Base-by-base conservation (phyloP, 1,140 invertebrate genomes). In the Rhopalosiphum padi region DNA sequence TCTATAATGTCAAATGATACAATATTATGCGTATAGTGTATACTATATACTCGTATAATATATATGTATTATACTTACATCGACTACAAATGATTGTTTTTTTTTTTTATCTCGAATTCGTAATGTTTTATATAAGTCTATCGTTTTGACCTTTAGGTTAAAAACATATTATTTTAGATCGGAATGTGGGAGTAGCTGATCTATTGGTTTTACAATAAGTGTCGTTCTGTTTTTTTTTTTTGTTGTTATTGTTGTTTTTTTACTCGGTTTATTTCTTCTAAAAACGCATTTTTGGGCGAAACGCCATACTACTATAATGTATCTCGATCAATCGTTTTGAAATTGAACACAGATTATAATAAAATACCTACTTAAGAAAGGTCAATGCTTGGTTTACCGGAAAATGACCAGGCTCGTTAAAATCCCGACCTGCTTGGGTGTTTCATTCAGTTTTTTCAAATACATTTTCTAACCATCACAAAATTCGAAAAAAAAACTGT, bases 341-440 rank as follows among this genome's bases (percentile, higher is more conserved):
- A 77, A 77, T 77, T 77, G 60, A 77, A 77, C 60, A 77, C 60
- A n/a, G 60, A 77, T 77, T 77, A n/a, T 77, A 77, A 77, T 77
- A 77, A 77, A 35, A 77, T 77, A 77, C 30, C 60, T 77, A 77
- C 60, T 77, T 77, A 77, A 77, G 60, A 77, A 77, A n/a, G n/a
- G 30, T 77, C 60, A 77, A n/a, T 77, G 60, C 30, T 77, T n/a
- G 60, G 30, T 77, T 68, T 77, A 77, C n/a, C 60, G 4, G 5
- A 77, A 77, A 77, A 77, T 77, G 60, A 35, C n/a, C 30, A 0
- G 4, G 60, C 60, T n/a, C 30, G 60, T 77, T 60, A 77, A 77
- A 77, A 77, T 77, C 60, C 15, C 18, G n/a, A 77, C 60, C 60
- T 35, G n/a, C n/a, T 77, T 25, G 25, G 4, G 30, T 68, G 60